phyloP scores from a whole-genome alignment of 2,113 vertebrate genomes.

The Plectropomus leopardus region DNA sequence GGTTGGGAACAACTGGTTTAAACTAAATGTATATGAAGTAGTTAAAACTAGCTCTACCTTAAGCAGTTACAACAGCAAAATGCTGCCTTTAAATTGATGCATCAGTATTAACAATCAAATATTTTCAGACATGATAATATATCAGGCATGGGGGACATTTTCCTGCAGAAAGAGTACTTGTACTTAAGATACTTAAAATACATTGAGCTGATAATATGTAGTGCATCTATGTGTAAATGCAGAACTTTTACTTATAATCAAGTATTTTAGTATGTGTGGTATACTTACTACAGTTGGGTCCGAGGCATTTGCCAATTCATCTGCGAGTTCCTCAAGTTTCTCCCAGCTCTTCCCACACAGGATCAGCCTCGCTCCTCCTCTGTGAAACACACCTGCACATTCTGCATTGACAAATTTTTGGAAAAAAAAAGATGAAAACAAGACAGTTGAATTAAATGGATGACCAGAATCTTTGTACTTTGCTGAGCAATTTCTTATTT shows the following conservation, averaged over 20 bases:
- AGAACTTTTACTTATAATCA: background rate
- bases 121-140: too few species aligned
- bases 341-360: slow-evolving; percentile 94
- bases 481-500: too few species aligned
- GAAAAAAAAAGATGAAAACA: background rate
- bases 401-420: slow-evolving; percentile 79
- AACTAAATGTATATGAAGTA: too few species aligned
- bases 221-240: background rate
- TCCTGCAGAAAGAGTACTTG: too few species aligned
- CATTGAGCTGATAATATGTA: background rate
- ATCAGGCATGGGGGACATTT: too few species aligned
- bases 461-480: background rate
- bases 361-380: slow-evolving; percentile 91
- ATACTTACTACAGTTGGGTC: slow-evolving; percentile 89
- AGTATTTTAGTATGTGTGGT: background rate
- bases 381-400: slow-evolving; percentile 91
- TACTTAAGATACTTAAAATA: too few species aligned
- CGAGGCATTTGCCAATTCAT: slow-evolving; percentile 86
- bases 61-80: too few species aligned
- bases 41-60: too few species aligned
- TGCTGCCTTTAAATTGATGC: too few species aligned
- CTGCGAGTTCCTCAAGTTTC: slow-evolving; percentile 88
- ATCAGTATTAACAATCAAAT: too few species aligned
- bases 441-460: background rate
- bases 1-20: too few species aligned